phyloP scores from a whole-genome alignment of 2,888 invertebrate genomes.

The Microctonus hyperodae region DNA sequence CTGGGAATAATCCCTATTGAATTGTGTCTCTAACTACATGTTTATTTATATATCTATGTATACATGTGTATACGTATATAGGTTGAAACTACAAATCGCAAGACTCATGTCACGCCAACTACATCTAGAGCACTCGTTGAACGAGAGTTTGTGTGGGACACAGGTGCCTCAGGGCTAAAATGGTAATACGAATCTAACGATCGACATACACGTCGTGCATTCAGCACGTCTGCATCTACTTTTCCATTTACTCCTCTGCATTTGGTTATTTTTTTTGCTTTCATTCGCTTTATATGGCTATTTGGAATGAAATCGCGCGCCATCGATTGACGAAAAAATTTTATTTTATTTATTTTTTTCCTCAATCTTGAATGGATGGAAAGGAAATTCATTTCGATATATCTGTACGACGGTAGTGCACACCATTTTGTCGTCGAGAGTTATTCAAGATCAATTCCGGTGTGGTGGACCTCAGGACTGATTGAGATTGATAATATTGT shows the following conservation, averaged over 20 bases:
- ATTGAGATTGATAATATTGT: neutral
- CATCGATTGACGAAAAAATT: neutral
- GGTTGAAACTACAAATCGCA: conserved; percentile 10
- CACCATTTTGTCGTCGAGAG: neutral
- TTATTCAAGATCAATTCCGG: neutral
- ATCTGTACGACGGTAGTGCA: neutral
- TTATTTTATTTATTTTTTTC: conserved; percentile 5
- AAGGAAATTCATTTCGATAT: neutral
- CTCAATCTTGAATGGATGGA: neutral
- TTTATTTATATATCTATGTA: neutral
- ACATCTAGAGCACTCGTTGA: neutral
- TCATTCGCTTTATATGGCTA: neutral
- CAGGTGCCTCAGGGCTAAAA: conserved; percentile 41
- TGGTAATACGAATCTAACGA: conserved; percentile 41
- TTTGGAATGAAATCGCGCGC: neutral
- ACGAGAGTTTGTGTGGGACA: conserved; percentile 24
- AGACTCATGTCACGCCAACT: conserved; percentile 18
- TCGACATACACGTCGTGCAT: conserved; percentile 21
- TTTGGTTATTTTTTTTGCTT: neutral
- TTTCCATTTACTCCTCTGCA: neutral
- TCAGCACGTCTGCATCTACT: conserved; percentile 4
- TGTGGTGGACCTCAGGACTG: neutral
- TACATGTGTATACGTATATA: neutral
- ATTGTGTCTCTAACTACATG: neutral
- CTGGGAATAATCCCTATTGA: conserved; percentile 11